These are phyloP conservation scores for Ornithoptera priamus DNA, from an alignment of 2,888 invertebrate species.

Conservation along the genomic window DNA sequence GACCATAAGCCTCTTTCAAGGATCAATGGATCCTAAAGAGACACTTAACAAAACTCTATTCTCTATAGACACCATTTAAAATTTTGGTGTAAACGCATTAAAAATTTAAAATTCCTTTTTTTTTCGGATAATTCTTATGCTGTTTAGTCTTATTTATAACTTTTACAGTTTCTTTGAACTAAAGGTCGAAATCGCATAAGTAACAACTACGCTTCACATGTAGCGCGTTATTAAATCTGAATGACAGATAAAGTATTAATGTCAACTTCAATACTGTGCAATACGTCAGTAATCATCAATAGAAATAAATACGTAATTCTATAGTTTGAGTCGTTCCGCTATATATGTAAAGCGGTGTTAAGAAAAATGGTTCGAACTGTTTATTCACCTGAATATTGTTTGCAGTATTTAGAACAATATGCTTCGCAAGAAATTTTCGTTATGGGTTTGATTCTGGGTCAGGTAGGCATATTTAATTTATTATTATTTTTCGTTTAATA, in stretches of 20 bases:
- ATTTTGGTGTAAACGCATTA: no score
- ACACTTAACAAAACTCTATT: no score
- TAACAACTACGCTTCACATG: no score
- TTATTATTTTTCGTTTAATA: neutral
- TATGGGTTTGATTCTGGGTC: conserved; percentile 88
- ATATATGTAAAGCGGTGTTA: conserved; percentile 20
- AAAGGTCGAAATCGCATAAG: no score
- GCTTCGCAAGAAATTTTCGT: conserved; percentile 82
- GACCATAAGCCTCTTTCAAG: no score
- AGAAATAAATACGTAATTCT: conserved; percentile 26
- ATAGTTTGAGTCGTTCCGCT: conserved; percentile 8
- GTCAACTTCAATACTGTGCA: conserved; percentile 4
- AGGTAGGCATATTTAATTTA: conserved; percentile 75
- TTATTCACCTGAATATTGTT: conserved; percentile 84
- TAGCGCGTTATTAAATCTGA: no score
- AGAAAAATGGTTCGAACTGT: conserved; percentile 83
- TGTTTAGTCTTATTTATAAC: no score
- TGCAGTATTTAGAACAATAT: conserved; percentile 84
- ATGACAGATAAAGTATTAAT: neutral
- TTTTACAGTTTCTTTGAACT: no score
- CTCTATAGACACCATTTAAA: no score
- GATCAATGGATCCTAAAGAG: no score
- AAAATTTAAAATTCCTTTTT: no score
- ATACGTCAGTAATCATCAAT: conserved; percentile 3
- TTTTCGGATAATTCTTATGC: no score